Evolutionary conservation across 2,797 vertebrate genomes (phyloP), one percentile per base, ranked within the genome.

Genomic region (Ataeniobius toweri): DNA sequence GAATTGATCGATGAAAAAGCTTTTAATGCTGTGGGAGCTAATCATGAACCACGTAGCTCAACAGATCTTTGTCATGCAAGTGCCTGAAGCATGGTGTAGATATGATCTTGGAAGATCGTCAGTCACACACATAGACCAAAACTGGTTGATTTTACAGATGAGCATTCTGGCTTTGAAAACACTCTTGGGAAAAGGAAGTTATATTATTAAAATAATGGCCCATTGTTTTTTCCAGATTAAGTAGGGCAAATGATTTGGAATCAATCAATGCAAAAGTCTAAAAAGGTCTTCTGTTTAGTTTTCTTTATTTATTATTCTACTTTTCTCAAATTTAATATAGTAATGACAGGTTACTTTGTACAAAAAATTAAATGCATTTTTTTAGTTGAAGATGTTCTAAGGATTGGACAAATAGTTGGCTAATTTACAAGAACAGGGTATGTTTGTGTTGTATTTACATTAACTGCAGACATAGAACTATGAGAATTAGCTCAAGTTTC

Each of bases 1-100:
- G 63, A 79, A 83, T n/a, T 36, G 65, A 81, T 83, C 48, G 67
- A 31, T 74, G 82, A 44, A 80, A 85, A 48, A 78, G 68, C 74
- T 82, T 87, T 84, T 51, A 76, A 71, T 31, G 8, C 12, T 55
- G 70, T 71, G 22, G 26, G 44, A 74, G 6, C 51, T 71, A 75
- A 79, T 26, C 14, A 63, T 70, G 36, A 67, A 67, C 63, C 22
- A 39, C 16, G 22, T 12, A 39, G 71, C 36, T 68, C 12, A 74
- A 63, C 20, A 65, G 74, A 41, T 65, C 12, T 63, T 56, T 74
- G 41, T 69, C 55, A 71, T 50, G 5, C 31, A 41, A 31, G 22
- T 10, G 16, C 56, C 58, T 31, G 3, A 70, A n/a, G 5, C 26
- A 41, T 59, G 26, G 24, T 28, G 8, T 28, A 20, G 20, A 1